phyloP scores from a whole-genome alignment of 2,888 invertebrate species.

The Hemistola chrysoprasaria region DNA sequence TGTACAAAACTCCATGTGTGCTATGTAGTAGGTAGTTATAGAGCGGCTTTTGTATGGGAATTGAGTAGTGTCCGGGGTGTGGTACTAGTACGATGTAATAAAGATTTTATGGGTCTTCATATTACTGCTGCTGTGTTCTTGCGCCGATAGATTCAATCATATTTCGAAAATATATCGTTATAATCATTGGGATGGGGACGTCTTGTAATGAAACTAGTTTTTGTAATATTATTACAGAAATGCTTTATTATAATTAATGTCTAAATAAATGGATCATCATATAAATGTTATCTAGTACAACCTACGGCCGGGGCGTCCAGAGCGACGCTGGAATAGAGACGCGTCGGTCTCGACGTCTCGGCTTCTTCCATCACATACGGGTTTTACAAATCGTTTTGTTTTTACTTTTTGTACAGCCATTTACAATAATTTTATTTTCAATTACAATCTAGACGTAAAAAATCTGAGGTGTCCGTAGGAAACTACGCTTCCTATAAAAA shows the following conservation, averaged over 20 bases:
- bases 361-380: conserved; percentile 77
- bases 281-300: conserved; percentile 82
- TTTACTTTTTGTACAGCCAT: conserved; percentile 81
- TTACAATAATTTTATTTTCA: conserved; percentile 83
- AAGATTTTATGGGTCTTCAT: too few species aligned
- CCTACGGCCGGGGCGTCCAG: conserved; percentile 71
- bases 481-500: conserved; percentile 81
- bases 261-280: conserved; percentile 85
- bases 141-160: too few species aligned
- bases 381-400: conserved; percentile 80
- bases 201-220: conserved; percentile 58
- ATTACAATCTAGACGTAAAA: conserved; percentile 81
- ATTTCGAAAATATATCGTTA: too few species aligned
- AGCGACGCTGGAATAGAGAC: conserved; percentile 47
- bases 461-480: conserved; percentile 80
- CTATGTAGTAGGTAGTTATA: too few species aligned
- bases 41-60: too few species aligned
- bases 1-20: too few species aligned
- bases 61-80: too few species aligned
- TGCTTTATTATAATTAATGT: conserved; percentile 85
- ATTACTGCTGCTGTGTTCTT: too few species aligned
- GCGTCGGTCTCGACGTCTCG: conserved; percentile 64
- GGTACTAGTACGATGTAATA: too few species aligned
- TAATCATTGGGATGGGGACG: too few species aligned
- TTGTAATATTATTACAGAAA: conserved; percentile 85